Base-by-base conservation (phyloP, 2,888 invertebrate species). In the Leptinotarsa juncta region DNA sequence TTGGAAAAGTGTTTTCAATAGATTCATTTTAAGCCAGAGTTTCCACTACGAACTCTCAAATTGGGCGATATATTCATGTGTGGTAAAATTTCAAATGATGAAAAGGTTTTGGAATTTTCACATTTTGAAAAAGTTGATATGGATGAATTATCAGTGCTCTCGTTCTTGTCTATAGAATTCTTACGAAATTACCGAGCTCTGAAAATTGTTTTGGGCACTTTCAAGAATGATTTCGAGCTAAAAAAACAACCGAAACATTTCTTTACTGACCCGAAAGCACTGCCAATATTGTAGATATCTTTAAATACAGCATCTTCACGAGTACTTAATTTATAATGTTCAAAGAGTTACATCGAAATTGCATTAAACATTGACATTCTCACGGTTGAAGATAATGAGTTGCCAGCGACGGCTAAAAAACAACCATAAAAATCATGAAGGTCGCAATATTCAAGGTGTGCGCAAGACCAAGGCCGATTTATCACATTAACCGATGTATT, bases 261-360 rank as follows among this genome's bases (percentile, higher is more conserved):
- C 20, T 32, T 51, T 23, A 49, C 51, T 71, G n/a, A n/a, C 65
- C 42, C 42, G 48, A 55, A 76, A 75, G 73, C 69, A 65, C 74
- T 74, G 72, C 78, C 72, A 74, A 76, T 78, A 72, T 75, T 73
- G 66, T 70, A 73, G 53, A 50, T 16, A 67, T 76, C 70, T 74
- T 79, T 79, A 79, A 79, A 79, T 79, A 79, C 79, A 79, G 79
- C 79, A 79, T 77, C 79, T 79, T 77, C 55, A 67, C n/a, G 32
- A 16, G 62, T 62, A 62, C 62, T 32, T n/a, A 77, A 48, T 66
- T 16, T 65, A 70, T 71, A 72, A 66, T 51, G 65, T 50, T 65
- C n/a, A 66, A 70, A 69, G 50, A 65, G 32, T 70, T 72, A 77
- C 70, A 65, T 73, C 72, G 71, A 70, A 62, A 67, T 70, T 62